Evolutionary conservation across 1,140 invertebrate genomes (phyloP), one percentile per base, ranked within the genome.

Genomic region (Mamestra configurata): DNA sequence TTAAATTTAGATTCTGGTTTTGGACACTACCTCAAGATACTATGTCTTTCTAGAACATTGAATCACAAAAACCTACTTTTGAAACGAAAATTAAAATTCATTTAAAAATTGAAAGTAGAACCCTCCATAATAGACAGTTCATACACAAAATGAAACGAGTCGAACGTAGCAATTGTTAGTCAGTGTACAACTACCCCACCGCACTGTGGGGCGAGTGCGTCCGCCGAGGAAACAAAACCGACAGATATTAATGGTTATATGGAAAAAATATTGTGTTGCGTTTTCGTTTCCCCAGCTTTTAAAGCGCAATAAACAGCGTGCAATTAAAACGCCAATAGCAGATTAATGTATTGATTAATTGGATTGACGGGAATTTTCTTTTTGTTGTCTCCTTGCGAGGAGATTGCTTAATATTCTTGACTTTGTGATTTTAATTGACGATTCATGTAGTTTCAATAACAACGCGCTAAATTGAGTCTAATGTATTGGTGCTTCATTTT

Each of bases 191-290:
- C 84, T 90, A 85, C 86, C 88, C 84, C 82, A 82, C 82, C 83
- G 84, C 86, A 82, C 83, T 82, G 82, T 86, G 88, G 88, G 88
- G 86, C 86, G 83, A 89, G 84, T 79, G 78, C 84, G 85, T 84
- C 82, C 84, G 82, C 77, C 27, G 66, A 90, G 86, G 90, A 83
- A 90, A 90, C 88, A 86, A 79, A 87, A 85, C 88, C 77, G 93
- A 94, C 93, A 90, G 89, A 83, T 94, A 94, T 94, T 94, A 94
- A 94, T 94, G 93, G 85, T 93, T 91, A 92, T 92, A 90, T 92
- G 89, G 89, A 92, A 94, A 93, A 94, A 94, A 92, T 91, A 93
- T 90, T 87, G 88, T 90, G 90, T 91, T 89, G 87, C 89, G 89
- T 90, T 92, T 89, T 84, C 88, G 80, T 89, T 90, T 87, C 88